A percentile compares a stretch with the other conserved stretches of the same genome.
Conservation (phyloP, 2,113 vertebrate species). For the Chlorodrepanis virens region DNA sequence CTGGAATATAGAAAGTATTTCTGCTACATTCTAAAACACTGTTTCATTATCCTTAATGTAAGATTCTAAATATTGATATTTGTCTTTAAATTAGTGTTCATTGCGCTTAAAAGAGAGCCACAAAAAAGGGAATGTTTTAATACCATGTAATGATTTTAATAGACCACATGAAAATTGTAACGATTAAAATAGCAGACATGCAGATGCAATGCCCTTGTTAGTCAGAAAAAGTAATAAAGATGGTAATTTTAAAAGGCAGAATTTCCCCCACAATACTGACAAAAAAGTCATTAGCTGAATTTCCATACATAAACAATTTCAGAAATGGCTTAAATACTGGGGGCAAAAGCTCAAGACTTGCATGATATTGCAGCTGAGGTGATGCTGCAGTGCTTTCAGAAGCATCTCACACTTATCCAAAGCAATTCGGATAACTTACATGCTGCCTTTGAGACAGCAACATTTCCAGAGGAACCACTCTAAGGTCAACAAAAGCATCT, state of each 20-base stretch:
- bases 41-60: neutral
- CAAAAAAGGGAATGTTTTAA: neutral
- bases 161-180: neutral
- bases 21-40: neutral
- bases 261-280: neutral
- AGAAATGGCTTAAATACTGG: neutral
- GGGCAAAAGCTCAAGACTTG: neutral
- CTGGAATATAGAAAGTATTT: neutral
- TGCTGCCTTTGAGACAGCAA: constrained; percentile 37
- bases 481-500: constrained; percentile 35
- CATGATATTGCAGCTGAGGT: neutral
- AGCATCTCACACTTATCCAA: neutral
- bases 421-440: constrained; percentile 35
- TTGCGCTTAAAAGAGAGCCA: neutral
- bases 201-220: neutral
- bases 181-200: neutral
- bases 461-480: constrained; percentile 55
- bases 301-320: neutral
- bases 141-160: neutral
- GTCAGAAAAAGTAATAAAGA: neutral
- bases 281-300: neutral
- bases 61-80: neutral
- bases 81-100: neutral
- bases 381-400: neutral
- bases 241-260: neutral